Base-by-base conservation (phyloP, 2,888 invertebrate genomes). In the Helleia helle region DNA sequence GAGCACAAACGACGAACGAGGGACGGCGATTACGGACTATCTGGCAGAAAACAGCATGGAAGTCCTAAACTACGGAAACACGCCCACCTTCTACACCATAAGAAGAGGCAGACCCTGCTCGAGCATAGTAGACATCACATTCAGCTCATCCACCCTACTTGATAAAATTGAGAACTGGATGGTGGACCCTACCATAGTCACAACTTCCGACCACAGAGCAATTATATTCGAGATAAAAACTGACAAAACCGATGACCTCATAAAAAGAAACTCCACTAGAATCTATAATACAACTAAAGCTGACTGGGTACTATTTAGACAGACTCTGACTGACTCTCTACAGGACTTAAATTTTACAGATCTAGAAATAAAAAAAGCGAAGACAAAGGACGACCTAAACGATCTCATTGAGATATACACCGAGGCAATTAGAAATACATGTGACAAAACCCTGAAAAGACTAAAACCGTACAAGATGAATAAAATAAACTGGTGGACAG, bases 41-140 rank as follows among this genome's bases (percentile, higher is more conserved):
- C 29, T 55, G 0, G 40, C 18, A 27, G 4, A n/a, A 12, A 9
- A 15, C 9, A 31, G 18, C 7, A 7, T 52, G 14, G 42, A 55
- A 13, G 31, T 54, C 2, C 44, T 58, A 0, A 59, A 61, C 40
- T 26, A 8, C 0, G 55, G 56, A 0, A 15, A 42, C 0, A 49
- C 29, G 0, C 58, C 58, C 0, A 57, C 58, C 0, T 58, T 55
- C 37, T 43, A 51, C 34, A 53, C 52, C 0, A 17, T 52, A 0
- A 40, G 55, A 7, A 49, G 51, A 13, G 14, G 2, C 1, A 0
- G 51, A 41, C 31, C n/a, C n/a, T n/a, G n/a, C n/a, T n/a, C n/a
- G n/a, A 14, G n/a, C 2, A 58, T 36, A 13, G 53, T 58, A 0
- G 58, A 58, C 26, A 18, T 59, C 4, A 50, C 50, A 0, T 55